Evolutionary conservation across 1,140 invertebrate genomes (phyloP).

Genomic region (Calosoma granatense): DNA sequence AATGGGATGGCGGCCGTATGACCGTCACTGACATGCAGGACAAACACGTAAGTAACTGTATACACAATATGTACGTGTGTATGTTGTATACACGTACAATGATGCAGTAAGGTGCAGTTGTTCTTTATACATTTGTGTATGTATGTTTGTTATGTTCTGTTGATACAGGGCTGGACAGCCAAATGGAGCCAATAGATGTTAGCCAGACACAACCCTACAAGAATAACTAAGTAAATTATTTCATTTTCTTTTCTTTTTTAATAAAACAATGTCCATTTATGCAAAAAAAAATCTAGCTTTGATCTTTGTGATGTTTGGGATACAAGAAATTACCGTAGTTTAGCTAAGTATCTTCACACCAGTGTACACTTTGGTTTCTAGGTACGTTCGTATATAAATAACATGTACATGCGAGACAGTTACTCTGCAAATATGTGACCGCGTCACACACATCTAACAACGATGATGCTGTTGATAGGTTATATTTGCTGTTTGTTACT

Average conservation of each 20-base stretch:
- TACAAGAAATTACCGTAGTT: conserved; percentile 27
- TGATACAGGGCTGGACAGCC: conserved; percentile 28
- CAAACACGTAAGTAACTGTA: conserved; percentile 29
- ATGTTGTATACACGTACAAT: no score
- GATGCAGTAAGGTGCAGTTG: no score
- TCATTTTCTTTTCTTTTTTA: conserved; percentile 16
- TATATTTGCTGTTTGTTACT: no score
- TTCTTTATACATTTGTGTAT: no score
- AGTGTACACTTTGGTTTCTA: conserved; percentile 19
- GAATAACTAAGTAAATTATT: conserved; percentile 5
- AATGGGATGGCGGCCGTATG: conserved; percentile 26
- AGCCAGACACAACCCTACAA: no score
- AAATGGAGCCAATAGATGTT: conserved; percentile 30
- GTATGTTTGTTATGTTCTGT: no score
- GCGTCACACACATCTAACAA: no score
- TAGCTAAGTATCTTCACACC: conserved; percentile 20
- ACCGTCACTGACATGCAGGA: conserved; percentile 29
- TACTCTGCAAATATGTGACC: no score
- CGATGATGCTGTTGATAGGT: no score
- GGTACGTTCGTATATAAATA: conserved; percentile 6
- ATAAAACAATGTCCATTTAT: conserved; percentile 24
- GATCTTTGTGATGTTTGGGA: conserved; percentile 29
- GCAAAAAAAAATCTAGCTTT: conserved; percentile 25
- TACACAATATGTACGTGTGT: no score
- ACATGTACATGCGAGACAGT: no score